These are phyloP conservation scores for Mycalesis mineus DNA, from an alignment of 2,888 invertebrate species.

Conservation along the genomic window DNA sequence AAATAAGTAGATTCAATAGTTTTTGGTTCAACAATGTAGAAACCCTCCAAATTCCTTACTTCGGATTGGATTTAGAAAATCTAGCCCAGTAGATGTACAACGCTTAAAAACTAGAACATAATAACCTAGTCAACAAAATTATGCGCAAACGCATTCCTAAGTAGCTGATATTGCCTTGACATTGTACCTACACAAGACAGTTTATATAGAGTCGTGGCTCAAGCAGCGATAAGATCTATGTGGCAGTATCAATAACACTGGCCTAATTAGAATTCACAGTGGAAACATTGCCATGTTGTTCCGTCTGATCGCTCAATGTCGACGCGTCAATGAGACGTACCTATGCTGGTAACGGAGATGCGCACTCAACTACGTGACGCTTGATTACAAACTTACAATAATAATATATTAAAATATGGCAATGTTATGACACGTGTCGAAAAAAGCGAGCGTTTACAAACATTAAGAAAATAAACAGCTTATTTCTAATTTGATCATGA, in stretches of 20 bases:
- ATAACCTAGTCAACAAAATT: not conserved
- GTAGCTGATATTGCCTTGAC: slow-evolving; percentile 26
- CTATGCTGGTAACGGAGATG: too few relatives aligned
- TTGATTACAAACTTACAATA: not conserved
- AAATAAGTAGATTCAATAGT: too few relatives aligned
- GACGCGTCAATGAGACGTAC: slow-evolving; percentile 49
- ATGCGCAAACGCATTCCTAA: slow-evolving; percentile 28
- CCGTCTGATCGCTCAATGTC: slow-evolving; percentile 33
- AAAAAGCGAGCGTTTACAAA: too few relatives aligned
- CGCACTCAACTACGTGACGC: slow-evolving; percentile 31
- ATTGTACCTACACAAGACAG: slow-evolving; percentile 6
- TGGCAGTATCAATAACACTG: not conserved
- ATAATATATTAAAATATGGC: too few relatives aligned
- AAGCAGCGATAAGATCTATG: slow-evolving; percentile 13
- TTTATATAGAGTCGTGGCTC: not conserved
- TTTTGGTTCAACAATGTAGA: too few relatives aligned
- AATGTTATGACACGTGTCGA: too few relatives aligned
- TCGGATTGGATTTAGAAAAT: too few relatives aligned
- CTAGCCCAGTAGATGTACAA: too few relatives aligned
- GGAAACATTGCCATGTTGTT: slow-evolving; percentile 23
- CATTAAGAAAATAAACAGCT: too few relatives aligned
- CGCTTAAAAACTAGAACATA: too few relatives aligned
- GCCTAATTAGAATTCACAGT: slow-evolving; percentile 25
- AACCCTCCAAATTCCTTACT: too few relatives aligned
- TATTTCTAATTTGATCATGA: too few relatives aligned